Evolutionary conservation across 2,113 vertebrate species (phyloP).

Genomic region (Poecile atricapillus): DNA sequence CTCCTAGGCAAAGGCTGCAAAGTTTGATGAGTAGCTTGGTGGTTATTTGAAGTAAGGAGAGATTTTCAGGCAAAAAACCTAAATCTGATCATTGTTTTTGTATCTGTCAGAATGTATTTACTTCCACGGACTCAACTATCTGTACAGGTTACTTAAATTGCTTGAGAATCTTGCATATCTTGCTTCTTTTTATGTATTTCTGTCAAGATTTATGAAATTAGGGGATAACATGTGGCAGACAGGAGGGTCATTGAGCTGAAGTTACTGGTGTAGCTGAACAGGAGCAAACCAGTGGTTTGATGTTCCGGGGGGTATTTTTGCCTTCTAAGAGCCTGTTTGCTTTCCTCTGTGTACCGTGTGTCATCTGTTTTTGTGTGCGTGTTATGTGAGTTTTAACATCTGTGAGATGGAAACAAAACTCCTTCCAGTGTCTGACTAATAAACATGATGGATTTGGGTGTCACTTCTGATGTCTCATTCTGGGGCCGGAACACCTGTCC

Average conservation of each 20-base stretch:
- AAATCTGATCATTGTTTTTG: background rate
- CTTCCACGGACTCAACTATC: no score
- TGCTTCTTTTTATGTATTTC: no score
- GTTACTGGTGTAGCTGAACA: background rate
- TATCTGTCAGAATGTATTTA: background rate
- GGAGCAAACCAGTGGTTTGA: background rate
- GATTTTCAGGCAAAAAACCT: background rate
- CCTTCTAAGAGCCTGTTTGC: background rate
- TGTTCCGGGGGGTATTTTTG: background rate
- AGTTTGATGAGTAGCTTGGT: background rate
- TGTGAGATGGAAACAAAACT: background rate
- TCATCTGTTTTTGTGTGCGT: background rate
- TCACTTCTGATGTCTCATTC: background rate
- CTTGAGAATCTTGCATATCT: no score
- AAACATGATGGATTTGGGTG: background rate
- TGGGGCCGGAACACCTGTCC: background rate
- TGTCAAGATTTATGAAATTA: no score
- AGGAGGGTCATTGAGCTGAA: background rate
- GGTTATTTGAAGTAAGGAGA: background rate
- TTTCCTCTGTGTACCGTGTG: background rate
- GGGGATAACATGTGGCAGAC: background rate
- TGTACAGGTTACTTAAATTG: no score
- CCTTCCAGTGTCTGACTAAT: background rate
- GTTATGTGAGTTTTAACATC: accelerated
- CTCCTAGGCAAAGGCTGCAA: background rate